Evolutionary conservation across 2,113 vertebrate species (phyloP).

Genomic region (Polyodon spathula): DNA sequence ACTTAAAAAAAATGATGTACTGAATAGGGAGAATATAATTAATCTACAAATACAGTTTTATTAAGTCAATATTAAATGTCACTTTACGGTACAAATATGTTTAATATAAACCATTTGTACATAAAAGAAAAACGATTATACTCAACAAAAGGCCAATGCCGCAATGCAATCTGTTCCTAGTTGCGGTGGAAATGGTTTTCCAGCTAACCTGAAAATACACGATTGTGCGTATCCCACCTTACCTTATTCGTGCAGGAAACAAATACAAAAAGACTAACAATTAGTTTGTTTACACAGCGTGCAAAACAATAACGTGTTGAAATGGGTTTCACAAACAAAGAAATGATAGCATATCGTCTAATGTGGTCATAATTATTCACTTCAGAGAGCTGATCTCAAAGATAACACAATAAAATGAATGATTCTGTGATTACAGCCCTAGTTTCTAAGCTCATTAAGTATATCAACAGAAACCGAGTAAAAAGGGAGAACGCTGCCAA

Average conservation of each 20-base stretch:
- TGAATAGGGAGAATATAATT: too few relatives aligned
- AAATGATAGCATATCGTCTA: not conserved
- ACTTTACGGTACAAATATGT: too few relatives aligned
- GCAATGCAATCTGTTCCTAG: not conserved
- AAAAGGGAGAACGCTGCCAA: not conserved
- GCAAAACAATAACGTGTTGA: too few relatives aligned
- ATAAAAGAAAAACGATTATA: too few relatives aligned
- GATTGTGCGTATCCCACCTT: not conserved
- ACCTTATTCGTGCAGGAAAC: not conserved
- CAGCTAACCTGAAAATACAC: not conserved
- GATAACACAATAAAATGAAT: not conserved
- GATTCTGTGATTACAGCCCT: not conserved
- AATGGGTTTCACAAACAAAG: not conserved
- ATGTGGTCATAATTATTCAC: not conserved
- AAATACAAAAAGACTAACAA: too few relatives aligned
- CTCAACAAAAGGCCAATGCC: too few relatives aligned
- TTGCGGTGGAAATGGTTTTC: not conserved
- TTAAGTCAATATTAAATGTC: too few relatives aligned
- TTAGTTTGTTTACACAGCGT: not conserved
- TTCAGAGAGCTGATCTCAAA: not conserved
- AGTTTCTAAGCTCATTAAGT: not conserved
- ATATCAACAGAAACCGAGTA: not conserved
- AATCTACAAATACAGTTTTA: too few relatives aligned
- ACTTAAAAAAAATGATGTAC: too few relatives aligned
- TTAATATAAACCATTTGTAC: too few relatives aligned